phyloP scores from a whole-genome alignment of 2,888 invertebrate genomes.

The Ligdia adustata region DNA sequence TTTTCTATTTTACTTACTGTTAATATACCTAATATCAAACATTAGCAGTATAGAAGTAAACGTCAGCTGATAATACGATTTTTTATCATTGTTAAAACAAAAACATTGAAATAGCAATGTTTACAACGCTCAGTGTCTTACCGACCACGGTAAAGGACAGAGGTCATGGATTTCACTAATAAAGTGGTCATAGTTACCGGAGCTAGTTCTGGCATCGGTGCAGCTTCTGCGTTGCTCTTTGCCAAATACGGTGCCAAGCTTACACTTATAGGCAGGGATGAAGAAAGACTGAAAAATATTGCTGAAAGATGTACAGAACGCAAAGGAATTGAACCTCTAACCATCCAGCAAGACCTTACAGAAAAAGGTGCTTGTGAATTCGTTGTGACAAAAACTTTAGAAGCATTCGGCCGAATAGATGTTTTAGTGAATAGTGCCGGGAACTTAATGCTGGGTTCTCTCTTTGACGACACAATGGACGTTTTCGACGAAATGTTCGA shows the following conservation, averaged over 20 bases:
- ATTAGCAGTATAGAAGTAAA: background rate
- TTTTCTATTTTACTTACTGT: too few relatives aligned
- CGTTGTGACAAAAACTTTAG: constrained; percentile 86
- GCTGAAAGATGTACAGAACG: constrained; percentile 44
- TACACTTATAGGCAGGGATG: constrained; percentile 57
- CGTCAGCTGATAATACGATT: background rate
- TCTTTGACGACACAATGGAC: constrained; percentile 90
- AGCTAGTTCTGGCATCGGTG: constrained; percentile 65
- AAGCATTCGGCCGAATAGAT: constrained; percentile 87
- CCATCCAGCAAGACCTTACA: constrained; percentile 84
- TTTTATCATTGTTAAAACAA: background rate
- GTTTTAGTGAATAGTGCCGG: constrained; percentile 94
- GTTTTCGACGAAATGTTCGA: constrained; percentile 93
- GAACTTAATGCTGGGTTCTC: constrained; percentile 85
- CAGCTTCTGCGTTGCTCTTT: constrained; percentile 55
- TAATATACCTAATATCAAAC: too few relatives aligned
- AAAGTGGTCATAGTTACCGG: constrained; percentile 67
- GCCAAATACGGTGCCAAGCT: constrained; percentile 55
- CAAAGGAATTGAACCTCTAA: constrained; percentile 40
- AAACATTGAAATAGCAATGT: background rate
- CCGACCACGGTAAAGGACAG: constrained; percentile 4
- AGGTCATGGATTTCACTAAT: constrained; percentile 55
- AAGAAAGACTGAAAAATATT: constrained; percentile 46
- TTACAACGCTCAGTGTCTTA: background rate
- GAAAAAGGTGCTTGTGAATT: constrained; percentile 85